Conservation (phyloP, 23 tunicate genomes). For the Ascidia mentula region DNA sequence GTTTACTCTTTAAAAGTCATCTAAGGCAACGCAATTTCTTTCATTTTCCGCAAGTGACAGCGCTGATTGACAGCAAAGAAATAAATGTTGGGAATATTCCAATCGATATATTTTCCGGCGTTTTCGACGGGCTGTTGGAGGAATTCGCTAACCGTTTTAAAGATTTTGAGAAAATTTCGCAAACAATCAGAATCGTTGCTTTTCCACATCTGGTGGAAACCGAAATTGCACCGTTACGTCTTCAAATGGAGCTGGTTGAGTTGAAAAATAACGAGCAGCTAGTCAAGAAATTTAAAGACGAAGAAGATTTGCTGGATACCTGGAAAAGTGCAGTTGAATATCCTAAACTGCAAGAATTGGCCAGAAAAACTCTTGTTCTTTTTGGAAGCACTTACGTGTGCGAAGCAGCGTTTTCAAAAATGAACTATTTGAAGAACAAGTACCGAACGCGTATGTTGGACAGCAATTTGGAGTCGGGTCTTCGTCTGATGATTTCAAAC, state of each 20-base stretch:
- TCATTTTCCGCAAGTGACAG: conserved; percentile 32
- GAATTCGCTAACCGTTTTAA: conserved; percentile 22
- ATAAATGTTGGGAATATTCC: conserved; percentile 22
- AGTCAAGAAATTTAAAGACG: conserved; percentile 35
- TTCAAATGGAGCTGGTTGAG: conserved; percentile 52
- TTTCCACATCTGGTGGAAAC: conserved; percentile 50
- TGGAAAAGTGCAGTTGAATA: conserved; percentile 24
- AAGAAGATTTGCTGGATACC: conserved; percentile 29
- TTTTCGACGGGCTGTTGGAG: conserved; percentile 49
- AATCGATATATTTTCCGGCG: conserved; percentile 35
- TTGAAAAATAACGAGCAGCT: conserved; percentile 34
- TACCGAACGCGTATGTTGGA: conserved; percentile 31
- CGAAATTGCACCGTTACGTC: conserved; percentile 37
- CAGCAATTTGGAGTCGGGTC: conserved; percentile 17
- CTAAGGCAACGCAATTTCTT: conserved; percentile 31
- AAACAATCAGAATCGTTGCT: conserved; percentile 37
- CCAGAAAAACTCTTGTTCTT: conserved; percentile 37
- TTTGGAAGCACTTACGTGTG: conserved; percentile 59
- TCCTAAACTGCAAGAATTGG: conserved; percentile 19
- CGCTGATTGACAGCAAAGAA: conserved; percentile 38
- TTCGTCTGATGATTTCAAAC: conserved; percentile 41
- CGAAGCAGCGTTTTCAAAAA: conserved; percentile 38
- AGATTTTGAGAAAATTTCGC: conserved; percentile 45
- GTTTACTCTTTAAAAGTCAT: conserved; percentile 29
- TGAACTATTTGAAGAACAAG: conserved; percentile 25